A percentile compares a stretch with the other conserved stretches of the same genome.
phyloP scores from a whole-genome alignment of 2,888 invertebrate genomes.

The Chorisops tibialis region DNA sequence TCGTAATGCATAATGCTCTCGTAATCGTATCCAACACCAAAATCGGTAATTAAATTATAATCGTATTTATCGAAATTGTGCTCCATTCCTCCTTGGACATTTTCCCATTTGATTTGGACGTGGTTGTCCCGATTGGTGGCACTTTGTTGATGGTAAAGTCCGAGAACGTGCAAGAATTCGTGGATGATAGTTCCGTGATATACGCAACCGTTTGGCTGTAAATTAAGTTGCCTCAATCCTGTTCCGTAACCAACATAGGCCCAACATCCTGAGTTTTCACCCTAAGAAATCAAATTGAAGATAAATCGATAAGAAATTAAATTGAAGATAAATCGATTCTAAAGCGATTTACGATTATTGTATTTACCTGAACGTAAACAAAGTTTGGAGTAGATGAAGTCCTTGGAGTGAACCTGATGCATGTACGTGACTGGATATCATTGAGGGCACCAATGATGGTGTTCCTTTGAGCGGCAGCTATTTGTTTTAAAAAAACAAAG shows the following conservation, averaged over 20 bases:
- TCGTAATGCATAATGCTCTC: conserved; percentile 79
- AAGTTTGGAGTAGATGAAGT: conserved; percentile 45
- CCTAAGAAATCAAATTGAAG: background rate
- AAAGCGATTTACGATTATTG: background rate
- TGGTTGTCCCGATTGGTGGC: conserved; percentile 69
- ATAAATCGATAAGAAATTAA: too few relatives aligned
- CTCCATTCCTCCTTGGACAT: conserved; percentile 56
- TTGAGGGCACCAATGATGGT: conserved; percentile 66
- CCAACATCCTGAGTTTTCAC: conserved; percentile 1
- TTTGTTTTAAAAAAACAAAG: too few relatives aligned
- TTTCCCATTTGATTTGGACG: conserved; percentile 56
- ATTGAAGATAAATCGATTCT: background rate
- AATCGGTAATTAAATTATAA: conserved; percentile 57
- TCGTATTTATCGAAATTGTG: conserved; percentile 67
- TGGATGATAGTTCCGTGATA: conserved; percentile 62
- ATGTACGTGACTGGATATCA: conserved; percentile 68
- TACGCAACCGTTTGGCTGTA: conserved; percentile 46
- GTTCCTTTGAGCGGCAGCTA: conserved; percentile 56
- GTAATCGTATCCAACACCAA: conserved; percentile 70
- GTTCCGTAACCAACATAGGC: conserved; percentile 60
- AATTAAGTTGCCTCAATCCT: conserved; percentile 41
- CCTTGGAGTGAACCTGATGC: conserved; percentile 66
- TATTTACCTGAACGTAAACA: conserved; percentile 40
- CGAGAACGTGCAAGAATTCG: conserved; percentile 73
- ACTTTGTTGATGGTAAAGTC: conserved; percentile 79